Evolutionary conservation across 2,113 vertebrate genomes (phyloP).

Genomic region (Lates calcarifer): DNA sequence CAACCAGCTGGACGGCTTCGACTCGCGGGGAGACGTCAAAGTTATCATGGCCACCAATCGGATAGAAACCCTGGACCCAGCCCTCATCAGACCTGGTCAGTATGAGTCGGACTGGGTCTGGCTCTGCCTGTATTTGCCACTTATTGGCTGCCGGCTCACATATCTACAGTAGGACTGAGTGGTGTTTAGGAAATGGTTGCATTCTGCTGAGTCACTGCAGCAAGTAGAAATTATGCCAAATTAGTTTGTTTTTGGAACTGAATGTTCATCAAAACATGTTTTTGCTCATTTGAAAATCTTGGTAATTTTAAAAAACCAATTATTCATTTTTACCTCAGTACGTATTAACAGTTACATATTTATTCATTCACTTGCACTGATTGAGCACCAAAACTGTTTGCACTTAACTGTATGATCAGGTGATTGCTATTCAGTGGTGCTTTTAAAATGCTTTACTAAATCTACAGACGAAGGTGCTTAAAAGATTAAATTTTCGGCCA

Average conservation of each 20-base stretch:
- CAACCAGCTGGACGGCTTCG: constrained; percentile 97
- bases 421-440: not conserved
- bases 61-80: constrained; percentile 97
- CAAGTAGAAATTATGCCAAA: constrained; percentile 16
- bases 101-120: not conserved
- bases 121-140: not conserved
- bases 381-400: no score
- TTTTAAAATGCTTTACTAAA: not conserved
- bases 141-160: not conserved
- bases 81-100: constrained; percentile 96
- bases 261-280: not conserved
- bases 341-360: not conserved
- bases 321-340: no score
- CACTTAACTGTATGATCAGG: not conserved
- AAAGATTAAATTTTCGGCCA: not conserved
- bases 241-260: not conserved
- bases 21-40: constrained; percentile 96
- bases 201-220: constrained; percentile 39
- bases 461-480: not conserved
- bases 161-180: not conserved
- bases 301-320: no score
- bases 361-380: not conserved
- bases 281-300: not conserved
- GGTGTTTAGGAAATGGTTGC: constrained; percentile 11
- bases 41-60: constrained; percentile 99